Base-by-base conservation (phyloP, 1,140 invertebrate genomes). In the Acromyrmex heyeri region DNA sequence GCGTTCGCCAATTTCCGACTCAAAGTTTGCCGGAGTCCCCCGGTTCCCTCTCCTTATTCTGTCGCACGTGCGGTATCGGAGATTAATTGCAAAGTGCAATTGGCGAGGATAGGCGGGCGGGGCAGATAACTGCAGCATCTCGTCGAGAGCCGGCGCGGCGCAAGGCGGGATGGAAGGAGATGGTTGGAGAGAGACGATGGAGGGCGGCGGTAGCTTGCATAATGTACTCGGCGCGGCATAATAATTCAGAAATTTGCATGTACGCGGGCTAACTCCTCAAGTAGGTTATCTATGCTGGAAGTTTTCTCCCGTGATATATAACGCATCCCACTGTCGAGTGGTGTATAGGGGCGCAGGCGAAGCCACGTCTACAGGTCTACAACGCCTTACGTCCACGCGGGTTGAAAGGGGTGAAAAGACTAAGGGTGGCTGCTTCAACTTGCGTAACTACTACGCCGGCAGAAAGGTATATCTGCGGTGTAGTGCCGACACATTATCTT, bases 191-290 rank as follows among this genome's bases (percentile, higher is more conserved):
- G 89, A 76, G 78, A 64, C 78, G 76, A 78, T 67, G 48, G 65
- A 76, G 76, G 24, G 57, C 8, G 72, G 72, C 53, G 57, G 83
- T 77, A 77, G 79, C 86, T 90, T 86, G 88, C 89, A 93, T 92
- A 94, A 93, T 93, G 92, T 94, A 92, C 91, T 91, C 92, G 88
- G 91, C 92, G 85, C 87, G 88, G 94, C 93, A 95, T 95, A 95
- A 95, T 95, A 95, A 95, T 95, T 95, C 93, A 95, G 93, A 95
- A 95, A 95, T 95, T 95, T 95, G 94, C 95, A 95, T 95, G 92
- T 95, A 95, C 95, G 94, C 94, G 95, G 94, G 93, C 93, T 95
- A 95, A 95, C 95, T 95, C 93, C 92, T 95, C 94, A 95, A 95
- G 95, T 95, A 95, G 95, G 95, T 95, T 95, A 95, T 95, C 94